phyloP scores from a whole-genome alignment of 2,797 vertebrate species.

The Odontamblyopus lacepedii region DNA sequence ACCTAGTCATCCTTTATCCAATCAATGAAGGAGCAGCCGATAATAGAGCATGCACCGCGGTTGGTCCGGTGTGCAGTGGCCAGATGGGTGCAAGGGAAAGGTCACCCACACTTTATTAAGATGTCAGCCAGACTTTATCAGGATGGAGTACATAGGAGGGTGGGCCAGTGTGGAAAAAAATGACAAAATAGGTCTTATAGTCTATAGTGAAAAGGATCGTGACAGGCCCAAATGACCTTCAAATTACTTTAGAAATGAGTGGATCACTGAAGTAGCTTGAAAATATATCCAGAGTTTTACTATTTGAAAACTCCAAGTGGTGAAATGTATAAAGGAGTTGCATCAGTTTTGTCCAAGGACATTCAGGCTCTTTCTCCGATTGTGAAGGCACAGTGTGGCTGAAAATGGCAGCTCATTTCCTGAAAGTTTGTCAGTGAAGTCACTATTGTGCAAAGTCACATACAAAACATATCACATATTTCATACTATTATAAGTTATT shows the following conservation, averaged over 20 bases:
- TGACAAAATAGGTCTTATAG: slow-evolving; percentile 15
- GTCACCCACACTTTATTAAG: slow-evolving; percentile 51
- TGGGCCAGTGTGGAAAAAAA: slow-evolving; percentile 37
- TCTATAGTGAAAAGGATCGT: slow-evolving; percentile 23
- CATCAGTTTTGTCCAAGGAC: slow-evolving; percentile 20
- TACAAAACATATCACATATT: background rate
- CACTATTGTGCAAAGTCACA: background rate
- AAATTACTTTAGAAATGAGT: slow-evolving; percentile 21
- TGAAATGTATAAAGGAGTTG: background rate
- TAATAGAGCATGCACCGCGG: slow-evolving; percentile 16
- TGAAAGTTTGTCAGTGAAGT: background rate
- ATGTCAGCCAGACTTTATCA: slow-evolving; percentile 52
- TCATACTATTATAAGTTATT: no score
- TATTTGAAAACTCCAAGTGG: background rate
- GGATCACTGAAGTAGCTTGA: background rate
- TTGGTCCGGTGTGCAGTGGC: slow-evolving; percentile 16
- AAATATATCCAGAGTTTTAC: background rate
- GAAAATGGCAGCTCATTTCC: no score
- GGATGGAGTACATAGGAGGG: slow-evolving; percentile 39
- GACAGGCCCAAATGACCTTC: slow-evolving; percentile 16
- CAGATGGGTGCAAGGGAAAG: slow-evolving; percentile 35
- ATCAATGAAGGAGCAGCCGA: slow-evolving; percentile 8
- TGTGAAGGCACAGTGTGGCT: slow-evolving; percentile 27
- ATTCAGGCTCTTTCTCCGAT: slow-evolving; percentile 5
- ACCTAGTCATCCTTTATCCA: slow-evolving; percentile 1